Conservation (phyloP, 2,888 invertebrate genomes). For the Anoplius nigerrimus region DNA sequence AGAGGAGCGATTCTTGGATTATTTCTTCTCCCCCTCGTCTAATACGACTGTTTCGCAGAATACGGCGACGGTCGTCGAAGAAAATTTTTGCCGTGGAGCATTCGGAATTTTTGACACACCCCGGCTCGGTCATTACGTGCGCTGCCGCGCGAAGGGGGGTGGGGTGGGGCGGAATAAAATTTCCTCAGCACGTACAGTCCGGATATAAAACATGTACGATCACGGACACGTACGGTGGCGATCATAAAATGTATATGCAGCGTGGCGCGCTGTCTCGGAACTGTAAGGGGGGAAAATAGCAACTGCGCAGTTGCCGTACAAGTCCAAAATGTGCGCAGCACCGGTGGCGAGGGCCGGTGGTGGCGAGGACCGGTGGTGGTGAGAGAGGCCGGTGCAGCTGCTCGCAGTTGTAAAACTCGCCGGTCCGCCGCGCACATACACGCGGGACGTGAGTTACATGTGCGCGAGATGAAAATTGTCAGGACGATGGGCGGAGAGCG, state of each 20-base stretch:
- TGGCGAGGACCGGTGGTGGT: too few species aligned
- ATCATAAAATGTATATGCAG: constrained; percentile 45
- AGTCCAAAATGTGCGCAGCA: constrained; percentile 28
- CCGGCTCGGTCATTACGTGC: too few species aligned
- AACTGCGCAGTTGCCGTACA: constrained; percentile 33
- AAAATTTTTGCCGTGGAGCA: too few species aligned
- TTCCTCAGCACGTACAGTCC: constrained; percentile 30
- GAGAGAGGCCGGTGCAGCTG: constrained; percentile 21
- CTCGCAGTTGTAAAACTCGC: constrained; percentile 33
- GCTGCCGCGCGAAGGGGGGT: too few species aligned
- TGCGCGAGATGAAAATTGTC: too few species aligned
- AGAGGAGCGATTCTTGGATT: neutral
- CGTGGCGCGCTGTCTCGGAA: constrained; percentile 24
- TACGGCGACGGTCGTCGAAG: neutral
- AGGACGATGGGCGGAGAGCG: too few species aligned
- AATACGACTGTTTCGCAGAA: neutral
- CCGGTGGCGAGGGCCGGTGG: neutral
- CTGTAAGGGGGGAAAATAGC: constrained; percentile 34
- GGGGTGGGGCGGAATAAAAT: neutral
- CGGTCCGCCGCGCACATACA: constrained; percentile 7
- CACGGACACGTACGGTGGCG: constrained; percentile 39
- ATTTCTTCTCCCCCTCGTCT: neutral
- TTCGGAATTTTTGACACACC: too few species aligned
- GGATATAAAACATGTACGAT: constrained; percentile 35
- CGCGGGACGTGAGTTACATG: too few species aligned